Percentiles rank a stretch among this genome's conserved stretches.
Evolutionary conservation across 2,888 invertebrate genomes (phyloP).

Genomic region (Cacoxenus indagator): DNA sequence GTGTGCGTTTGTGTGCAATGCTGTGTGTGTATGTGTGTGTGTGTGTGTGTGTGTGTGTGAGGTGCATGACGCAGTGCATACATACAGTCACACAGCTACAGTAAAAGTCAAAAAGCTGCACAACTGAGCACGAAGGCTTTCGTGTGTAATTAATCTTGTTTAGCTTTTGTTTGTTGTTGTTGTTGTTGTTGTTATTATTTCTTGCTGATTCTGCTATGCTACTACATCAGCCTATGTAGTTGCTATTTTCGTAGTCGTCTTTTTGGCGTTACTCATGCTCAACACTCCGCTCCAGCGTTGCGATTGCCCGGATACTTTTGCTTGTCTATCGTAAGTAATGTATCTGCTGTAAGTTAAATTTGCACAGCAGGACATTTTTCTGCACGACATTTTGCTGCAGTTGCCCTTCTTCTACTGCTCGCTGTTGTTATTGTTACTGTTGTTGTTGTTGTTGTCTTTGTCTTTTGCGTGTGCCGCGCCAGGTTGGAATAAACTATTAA

Average conservation of each 20-base stretch:
- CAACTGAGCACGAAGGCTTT: slow-evolving; percentile 55
- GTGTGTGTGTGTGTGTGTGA: not conserved
- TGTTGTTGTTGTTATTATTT: slow-evolving; percentile 26
- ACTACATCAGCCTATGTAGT: slow-evolving; percentile 24
- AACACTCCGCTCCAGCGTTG: slow-evolving; percentile 39
- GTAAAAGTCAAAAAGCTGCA: slow-evolving; percentile 56
- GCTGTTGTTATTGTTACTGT: not conserved
- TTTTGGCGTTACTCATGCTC: not conserved
- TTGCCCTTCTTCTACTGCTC: not conserved
- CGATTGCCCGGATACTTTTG: not conserved
- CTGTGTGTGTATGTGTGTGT: not conserved
- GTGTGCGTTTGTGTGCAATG: not conserved
- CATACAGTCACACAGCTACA: not conserved
- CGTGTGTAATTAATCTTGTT: slow-evolving; percentile 70
- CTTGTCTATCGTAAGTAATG: slow-evolving; percentile 46
- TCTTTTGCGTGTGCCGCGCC: slow-evolving; percentile 27
- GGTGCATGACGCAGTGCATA: not conserved
- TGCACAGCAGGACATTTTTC: slow-evolving; percentile 60
- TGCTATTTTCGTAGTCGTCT: slow-evolving; percentile 40
- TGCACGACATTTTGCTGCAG: slow-evolving; percentile 27
- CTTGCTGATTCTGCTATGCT: not conserved
- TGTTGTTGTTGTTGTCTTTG: not conserved
- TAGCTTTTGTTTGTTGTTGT: slow-evolving; percentile 44
- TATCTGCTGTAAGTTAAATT: slow-evolving; percentile 63
- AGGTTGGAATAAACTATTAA: slow-evolving; percentile 66